phyloP scores from a whole-genome alignment of 2,797 vertebrate genomes.

The Sternarchorhynchus goeldii region DNA sequence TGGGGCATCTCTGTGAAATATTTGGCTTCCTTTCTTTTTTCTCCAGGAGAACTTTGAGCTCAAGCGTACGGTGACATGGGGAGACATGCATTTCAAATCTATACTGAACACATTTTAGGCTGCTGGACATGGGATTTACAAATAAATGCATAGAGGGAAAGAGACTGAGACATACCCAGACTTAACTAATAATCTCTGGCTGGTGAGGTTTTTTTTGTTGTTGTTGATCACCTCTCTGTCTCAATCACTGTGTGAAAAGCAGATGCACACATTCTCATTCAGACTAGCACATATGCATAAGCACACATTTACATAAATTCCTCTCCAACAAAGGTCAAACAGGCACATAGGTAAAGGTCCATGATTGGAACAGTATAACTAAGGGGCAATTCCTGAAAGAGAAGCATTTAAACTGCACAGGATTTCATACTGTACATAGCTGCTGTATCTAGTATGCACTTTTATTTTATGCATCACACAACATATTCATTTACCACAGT shows the following conservation, averaged over 20 bases:
- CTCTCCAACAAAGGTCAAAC: constrained; percentile 37
- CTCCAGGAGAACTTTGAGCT: constrained; percentile 24
- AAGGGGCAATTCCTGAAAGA: constrained; percentile 54
- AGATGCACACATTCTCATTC: not conserved
- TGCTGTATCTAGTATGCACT: constrained; percentile 23
- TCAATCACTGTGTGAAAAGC: constrained; percentile 1
- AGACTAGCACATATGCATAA: constrained; percentile 14
- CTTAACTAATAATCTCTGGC: constrained; percentile 19
- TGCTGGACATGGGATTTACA: constrained; percentile 36
- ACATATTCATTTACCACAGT: constrained; percentile 15
- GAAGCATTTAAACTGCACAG: constrained; percentile 38
- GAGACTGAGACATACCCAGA: not conserved
- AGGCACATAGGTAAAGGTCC: constrained; percentile 58
- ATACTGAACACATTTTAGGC: constrained; percentile 21
- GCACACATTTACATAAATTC: not conserved
- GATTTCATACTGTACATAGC: constrained; percentile 30
- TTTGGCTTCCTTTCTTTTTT: constrained; percentile 40
- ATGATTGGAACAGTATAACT: constrained; percentile 41
- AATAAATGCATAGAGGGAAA: constrained; percentile 37
- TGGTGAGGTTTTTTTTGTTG: not conserved
- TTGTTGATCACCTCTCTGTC: constrained; percentile 11
- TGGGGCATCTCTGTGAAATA: constrained; percentile 8
- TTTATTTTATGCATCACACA: constrained; percentile 36
- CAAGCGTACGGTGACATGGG: constrained; percentile 19
- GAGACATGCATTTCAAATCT: constrained; percentile 42